Conservation (phyloP, 2,113 vertebrate species). For the Pao palembangensis region DNA sequence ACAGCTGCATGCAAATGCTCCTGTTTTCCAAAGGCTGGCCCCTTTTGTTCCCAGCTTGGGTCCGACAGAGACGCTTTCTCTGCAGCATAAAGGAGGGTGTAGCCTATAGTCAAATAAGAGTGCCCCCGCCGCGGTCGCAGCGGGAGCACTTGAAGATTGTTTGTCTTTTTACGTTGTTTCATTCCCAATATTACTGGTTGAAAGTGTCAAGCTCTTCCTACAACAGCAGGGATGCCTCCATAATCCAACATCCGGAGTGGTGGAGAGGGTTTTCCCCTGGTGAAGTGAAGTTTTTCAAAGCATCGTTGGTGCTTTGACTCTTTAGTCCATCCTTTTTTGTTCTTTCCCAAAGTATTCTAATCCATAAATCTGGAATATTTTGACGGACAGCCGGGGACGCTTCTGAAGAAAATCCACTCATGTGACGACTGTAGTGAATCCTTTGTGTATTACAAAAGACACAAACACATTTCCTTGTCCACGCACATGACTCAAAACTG, state of each 20-base stretch:
- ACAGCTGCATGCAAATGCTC: slow-evolving; percentile 95
- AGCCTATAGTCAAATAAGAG: slow-evolving; percentile 81
- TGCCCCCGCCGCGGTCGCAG: slow-evolving; percentile 79
- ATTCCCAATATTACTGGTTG: slow-evolving; percentile 72
- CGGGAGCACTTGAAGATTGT: slow-evolving; percentile 78
- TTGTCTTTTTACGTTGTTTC: slow-evolving; percentile 75
- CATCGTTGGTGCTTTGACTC: slow-evolving; percentile 14
- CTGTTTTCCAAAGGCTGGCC: slow-evolving; percentile 77
- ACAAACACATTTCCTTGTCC: slow-evolving; percentile 18
- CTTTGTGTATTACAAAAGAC: slow-evolving; percentile 23
- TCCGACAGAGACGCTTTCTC: slow-evolving; percentile 89
- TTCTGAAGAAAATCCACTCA: slow-evolving; percentile 15
- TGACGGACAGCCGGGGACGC: slow-evolving; percentile 22
- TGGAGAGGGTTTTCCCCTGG: slow-evolving; percentile 44
- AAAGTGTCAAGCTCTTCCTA: slow-evolving; percentile 71
- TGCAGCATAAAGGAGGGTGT: slow-evolving; percentile 79
- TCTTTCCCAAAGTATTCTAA: slow-evolving; percentile 34
- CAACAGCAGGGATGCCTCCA: slow-evolving; percentile 65
- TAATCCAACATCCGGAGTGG: slow-evolving; percentile 71
- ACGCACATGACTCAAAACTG: slow-evolving; percentile 11
- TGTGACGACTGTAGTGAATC: slow-evolving; percentile 19
- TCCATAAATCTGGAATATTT: slow-evolving; percentile 28
- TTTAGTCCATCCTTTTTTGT: slow-evolving; percentile 30
- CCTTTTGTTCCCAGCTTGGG: slow-evolving; percentile 83
- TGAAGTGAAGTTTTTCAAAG: slow-evolving; percentile 57